Evolutionary conservation across 2,113 vertebrate genomes (phyloP), one percentile per base, ranked within the genome.

Genomic region (Setophaga petechia): DNA sequence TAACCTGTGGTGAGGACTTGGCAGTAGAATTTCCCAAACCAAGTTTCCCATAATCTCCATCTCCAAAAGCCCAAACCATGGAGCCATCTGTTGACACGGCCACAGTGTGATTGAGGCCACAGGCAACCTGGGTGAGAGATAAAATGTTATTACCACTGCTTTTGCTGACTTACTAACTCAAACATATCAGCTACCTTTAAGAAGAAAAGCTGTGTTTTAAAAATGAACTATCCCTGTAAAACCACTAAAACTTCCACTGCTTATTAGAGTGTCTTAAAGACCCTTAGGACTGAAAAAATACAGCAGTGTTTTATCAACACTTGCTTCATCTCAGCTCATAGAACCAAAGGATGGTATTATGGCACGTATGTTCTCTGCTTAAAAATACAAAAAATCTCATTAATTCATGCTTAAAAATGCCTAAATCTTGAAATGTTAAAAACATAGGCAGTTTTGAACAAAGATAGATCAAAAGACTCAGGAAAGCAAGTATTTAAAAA

Each of bases 51-150:
- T 99, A 99, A 89, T 99, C 98, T 63, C 98, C 98, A 67, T 99
- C 98, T 88, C 98, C 98, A 85, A 99, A 99, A 69, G 98, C 98
- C 98, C 98, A 99, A 33, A 99, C 98, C 98, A 98, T 97, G n/a
- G 98, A 98, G 39, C 98, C 98, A 89, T 99, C 98, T 31, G 98
- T 85, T 59, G 98, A 99, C n/a, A 99, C 98, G 6, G 98, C 98
- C 24, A 99, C 93, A 6, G 98, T 99, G 62, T 99, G 98, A 89
- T 99, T 99, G 77, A 99, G 96, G 23, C 98, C 98, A 96, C 98
- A 99, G 63, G 98, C 98, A 91, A 99, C 98, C 98, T 99, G 71
- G 22, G 65, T 62, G 68, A 92, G 21, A 93, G 43, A 63, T 95
- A 83, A 3, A 49, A 75, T 2, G 6, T 39, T 58, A 67, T 16